Base-by-base conservation (phyloP, 2,113 vertebrate species). In the Benitochromis conjunctus region DNA sequence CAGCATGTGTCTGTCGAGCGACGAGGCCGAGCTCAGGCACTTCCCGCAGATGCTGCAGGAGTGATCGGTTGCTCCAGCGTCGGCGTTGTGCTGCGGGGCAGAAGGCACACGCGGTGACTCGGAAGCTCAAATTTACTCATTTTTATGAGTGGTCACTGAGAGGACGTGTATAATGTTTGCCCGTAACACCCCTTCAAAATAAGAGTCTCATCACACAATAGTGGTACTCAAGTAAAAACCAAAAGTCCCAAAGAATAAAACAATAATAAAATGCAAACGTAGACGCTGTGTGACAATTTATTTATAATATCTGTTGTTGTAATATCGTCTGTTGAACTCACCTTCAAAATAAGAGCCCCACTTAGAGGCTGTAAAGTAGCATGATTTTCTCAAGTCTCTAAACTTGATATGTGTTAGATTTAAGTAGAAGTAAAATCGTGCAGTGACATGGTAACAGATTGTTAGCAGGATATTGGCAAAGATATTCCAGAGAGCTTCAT, bases 31-130 rank as follows among this genome's bases (percentile, higher is more conserved):
- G 95, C 98, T 99, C 94, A 99, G 95, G 8, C 98, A 98, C 94
- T 99, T 99, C 87, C 98, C 98, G 24, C 98, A 99, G 96, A 99
- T 98, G 95, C 98, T 99, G 96, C 99, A 99, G n/a, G 98, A 97
- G 95, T 99, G 99, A 91, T 99, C 98, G 5, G 97, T 97, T 12
- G 97, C 97, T 79, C 98, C 98, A 14, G 95, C 96, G 96, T 99
- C 98, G 0, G 97, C 96, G 92, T 99, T 99, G 95, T 99, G 98
- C 98, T 99, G 95, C 46, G 2, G 26, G 29, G 14, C 26, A 1
- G 9, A 62, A 29, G 6, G 12, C 19, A 21, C 10, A 16, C 4
- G 11, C 1, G 5, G 6, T 1, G 3, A 19, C 62, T 21, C 3
- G 12, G 16, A 34, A 51, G 2, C 19, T 5, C 18, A 38, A 10